Evolutionary conservation across 2,888 invertebrate species (phyloP), one percentile per base, ranked within the genome.

Genomic region (Pegoplata infirma): DNA sequence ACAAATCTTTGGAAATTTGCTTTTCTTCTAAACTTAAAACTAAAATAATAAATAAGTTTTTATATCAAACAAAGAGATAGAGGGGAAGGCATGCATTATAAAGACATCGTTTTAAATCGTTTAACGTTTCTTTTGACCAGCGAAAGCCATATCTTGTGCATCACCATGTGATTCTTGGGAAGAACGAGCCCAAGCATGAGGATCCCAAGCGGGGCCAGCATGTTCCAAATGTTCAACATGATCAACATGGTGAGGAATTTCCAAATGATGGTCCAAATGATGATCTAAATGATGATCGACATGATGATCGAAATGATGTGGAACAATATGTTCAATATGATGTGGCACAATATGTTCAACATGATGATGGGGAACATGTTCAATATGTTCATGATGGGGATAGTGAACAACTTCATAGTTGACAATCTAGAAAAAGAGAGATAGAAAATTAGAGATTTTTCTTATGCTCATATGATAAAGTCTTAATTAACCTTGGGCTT

Each of bases 331-430:
- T 68, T 88, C 86, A 40, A 90, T 86, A 21, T 88, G 86, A 68
- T 89, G 88, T 0, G 86, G 86, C 28, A 87, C 86, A 73, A 87
- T 84, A 64, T 89, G 88, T 14, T 88, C 88, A 0, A 87, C 84
- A 80, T 88, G 88, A 80, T 88, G 88, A 71, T 84, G 78, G 68
- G 87, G 68, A 69, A 83, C 44, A 51, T 79, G 79, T 58, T 79
- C 79, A 28, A 79, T 71, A 25, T 79, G 79, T 51, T 79, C 79
- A 19, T 79, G 91, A 84, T 93, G 93, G 32, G 94, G 94, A 86
- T 95, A 95, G 89, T 96, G 96, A 82, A 96, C 94, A 58, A 96
- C 95, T 91, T 96, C 96, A 86, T 96, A 96, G 90, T 95, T 96
- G 81, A 95, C 93, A 84, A 94, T 90, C 91, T 90, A 63, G n/a